phyloP scores from a whole-genome alignment of 2,797 vertebrate species.

The Lophotriccus pileatus region DNA sequence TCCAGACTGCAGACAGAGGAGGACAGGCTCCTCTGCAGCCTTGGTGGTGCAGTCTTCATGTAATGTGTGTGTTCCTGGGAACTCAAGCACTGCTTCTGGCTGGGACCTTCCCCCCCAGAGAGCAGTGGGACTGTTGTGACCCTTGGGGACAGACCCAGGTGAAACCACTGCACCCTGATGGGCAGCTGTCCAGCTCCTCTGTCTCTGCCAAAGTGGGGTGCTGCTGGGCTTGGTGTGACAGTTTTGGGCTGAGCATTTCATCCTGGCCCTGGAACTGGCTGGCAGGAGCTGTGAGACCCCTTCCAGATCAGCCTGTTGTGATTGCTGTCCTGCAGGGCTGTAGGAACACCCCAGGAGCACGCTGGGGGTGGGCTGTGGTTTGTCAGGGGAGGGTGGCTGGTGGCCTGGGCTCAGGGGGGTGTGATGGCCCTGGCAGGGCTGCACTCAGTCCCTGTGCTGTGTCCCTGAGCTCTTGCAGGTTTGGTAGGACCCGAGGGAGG shows the following conservation, averaged over 20 bases:
- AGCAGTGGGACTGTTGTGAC: neutral
- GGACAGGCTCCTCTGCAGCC: neutral
- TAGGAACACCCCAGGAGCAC: neutral
- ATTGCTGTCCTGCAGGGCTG: neutral
- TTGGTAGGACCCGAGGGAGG: neutral
- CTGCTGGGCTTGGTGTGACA: neutral
- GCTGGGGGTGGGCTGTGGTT: neutral
- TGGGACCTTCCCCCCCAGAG: neutral
- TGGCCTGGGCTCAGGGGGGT: neutral
- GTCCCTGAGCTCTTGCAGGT: neutral
- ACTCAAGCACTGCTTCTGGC: neutral
- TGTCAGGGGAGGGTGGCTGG: neutral
- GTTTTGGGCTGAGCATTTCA: neutral
- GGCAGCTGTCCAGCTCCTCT: neutral
- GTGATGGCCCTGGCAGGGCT: neutral
- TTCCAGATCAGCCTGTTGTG: neutral
- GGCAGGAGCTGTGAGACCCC: neutral
- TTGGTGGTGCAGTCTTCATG: neutral
- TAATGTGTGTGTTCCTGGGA: neutral
- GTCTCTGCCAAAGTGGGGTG: neutral
- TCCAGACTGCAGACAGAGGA: neutral
- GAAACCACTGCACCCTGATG: neutral
- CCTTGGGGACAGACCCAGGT: neutral
- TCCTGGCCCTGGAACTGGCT: neutral
- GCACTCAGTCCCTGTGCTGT: neutral